Conservation (phyloP, 2,888 invertebrate genomes). For the Trissolcus japonicus region DNA sequence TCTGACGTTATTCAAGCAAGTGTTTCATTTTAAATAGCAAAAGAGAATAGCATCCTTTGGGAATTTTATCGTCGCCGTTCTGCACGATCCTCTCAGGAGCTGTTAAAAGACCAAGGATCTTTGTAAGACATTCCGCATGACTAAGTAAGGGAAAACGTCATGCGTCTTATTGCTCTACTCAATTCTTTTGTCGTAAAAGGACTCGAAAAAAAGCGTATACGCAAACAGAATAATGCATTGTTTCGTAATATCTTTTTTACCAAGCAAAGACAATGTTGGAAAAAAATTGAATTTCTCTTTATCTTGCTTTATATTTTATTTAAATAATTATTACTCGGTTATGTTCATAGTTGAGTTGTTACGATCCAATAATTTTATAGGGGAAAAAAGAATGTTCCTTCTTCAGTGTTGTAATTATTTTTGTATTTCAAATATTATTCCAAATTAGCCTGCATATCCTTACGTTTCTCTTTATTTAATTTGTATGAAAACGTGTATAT, state of each 20-base stretch:
- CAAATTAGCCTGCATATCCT: too few species aligned
- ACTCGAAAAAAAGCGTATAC: conserved; percentile 36
- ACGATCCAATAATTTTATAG: not conserved
- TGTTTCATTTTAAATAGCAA: conserved; percentile 32
- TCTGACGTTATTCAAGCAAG: conserved; percentile 40
- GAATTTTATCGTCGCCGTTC: conserved; percentile 48
- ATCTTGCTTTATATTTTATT: conserved; percentile 23
- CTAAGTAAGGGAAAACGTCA: conserved; percentile 54
- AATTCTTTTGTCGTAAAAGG: conserved; percentile 47
- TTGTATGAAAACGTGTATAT: too few species aligned
- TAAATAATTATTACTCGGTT: conserved; percentile 25
- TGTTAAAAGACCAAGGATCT: conserved; percentile 56
- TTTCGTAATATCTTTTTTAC: conserved; percentile 38
- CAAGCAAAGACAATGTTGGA: conserved; percentile 29
- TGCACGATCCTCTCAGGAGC: conserved; percentile 49
- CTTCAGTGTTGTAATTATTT: too few species aligned
- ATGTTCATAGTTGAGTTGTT: not conserved
- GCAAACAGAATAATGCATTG: conserved; percentile 53
- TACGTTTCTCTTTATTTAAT: too few species aligned
- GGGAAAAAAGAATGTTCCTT: too few species aligned
- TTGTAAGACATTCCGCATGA: conserved; percentile 52
- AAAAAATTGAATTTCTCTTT: conserved; percentile 42
- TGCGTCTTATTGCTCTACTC: conserved; percentile 42
- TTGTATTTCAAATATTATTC: too few species aligned
- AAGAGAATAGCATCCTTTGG: conserved; percentile 34